phyloP scores from a whole-genome alignment of 2,797 vertebrate species.

The Trachurus trachurus region DNA sequence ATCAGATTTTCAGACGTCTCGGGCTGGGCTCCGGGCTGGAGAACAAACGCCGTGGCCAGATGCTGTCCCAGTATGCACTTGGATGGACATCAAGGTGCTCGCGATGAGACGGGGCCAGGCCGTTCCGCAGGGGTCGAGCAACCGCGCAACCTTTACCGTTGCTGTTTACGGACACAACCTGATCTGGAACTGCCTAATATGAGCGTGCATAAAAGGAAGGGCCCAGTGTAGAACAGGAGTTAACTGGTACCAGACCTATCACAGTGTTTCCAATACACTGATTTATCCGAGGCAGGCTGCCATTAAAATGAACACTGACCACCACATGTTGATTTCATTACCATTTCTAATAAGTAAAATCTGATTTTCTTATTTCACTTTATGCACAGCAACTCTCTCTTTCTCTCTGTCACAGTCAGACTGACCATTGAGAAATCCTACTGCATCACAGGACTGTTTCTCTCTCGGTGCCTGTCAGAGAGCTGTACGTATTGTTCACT shows the following conservation, averaged over 20 bases:
- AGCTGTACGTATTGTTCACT: no score
- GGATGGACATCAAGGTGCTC: slow-evolving; percentile 78
- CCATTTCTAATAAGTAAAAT: no score
- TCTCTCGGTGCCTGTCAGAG: no score
- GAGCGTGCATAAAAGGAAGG: slow-evolving; percentile 40
- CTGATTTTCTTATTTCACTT: no score
- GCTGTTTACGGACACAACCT: slow-evolving; percentile 61
- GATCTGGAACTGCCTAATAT: slow-evolving; percentile 45
- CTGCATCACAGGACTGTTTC: no score
- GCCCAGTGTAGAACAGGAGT: neutral
- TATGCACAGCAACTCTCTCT: no score
- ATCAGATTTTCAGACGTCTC: slow-evolving; percentile 56
- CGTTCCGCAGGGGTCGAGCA: slow-evolving; percentile 58
- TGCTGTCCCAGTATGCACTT: slow-evolving; percentile 78
- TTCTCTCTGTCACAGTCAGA: no score
- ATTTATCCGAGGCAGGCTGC: no score
- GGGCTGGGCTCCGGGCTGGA: slow-evolving; percentile 48
- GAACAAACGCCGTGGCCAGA: slow-evolving; percentile 75
- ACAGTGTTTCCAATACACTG: no score
- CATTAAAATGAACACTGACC: no score
- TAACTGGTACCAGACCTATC: neutral
- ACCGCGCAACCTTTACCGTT: slow-evolving; percentile 71
- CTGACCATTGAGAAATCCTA: no score
- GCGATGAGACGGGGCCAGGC: slow-evolving; percentile 53
- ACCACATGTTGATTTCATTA: no score